Base-by-base conservation (phyloP, 1,140 invertebrate species). In the Pseudomyrmex cubaensis region DNA sequence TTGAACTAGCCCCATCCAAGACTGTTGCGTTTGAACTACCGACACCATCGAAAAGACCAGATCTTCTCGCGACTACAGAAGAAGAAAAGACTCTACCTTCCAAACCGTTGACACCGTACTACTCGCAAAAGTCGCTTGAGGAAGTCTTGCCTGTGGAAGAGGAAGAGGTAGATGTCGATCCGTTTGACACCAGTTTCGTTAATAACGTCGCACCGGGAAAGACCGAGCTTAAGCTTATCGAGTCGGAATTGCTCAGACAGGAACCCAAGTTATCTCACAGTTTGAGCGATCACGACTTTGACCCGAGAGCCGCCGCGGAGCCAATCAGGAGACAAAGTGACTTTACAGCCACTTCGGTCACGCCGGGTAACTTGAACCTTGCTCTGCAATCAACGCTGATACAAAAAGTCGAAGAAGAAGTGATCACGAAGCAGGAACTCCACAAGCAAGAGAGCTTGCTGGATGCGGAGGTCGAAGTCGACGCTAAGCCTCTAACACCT, bases 181-280 rank as follows among this genome's bases (percentile, higher is more conserved):
- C 97, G 0, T 98, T 98, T 91, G 97, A 98, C 91, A 98, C 97
- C 0, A 97, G 97, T 2, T 96, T 97, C 88, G 97, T 97, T 13
- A 94, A 94, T 20, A 95, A 96, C 84, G 95, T 96, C 13, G 93
- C 95, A 59, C 97, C 97, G 3, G 96, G 96, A 7, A 96, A 96
- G 93, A 96, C 96, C 1, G 97, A 98, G 92, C 90, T 97, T 44
- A 96, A 97, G 91, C 91, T 97, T 25, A 94, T 97, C 5, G 97
- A 97, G 85, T 96, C 95, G 50, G 97, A 97, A 90, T 92, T 97
- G 13, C 85, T 95, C 2, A 86, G 90, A 22, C 84, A 93, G 61
- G 87, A 93, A 17, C 44, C 75, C n/a, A 89, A 76, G 63, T 82
- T 83, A 84, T 67, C 94, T 62, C 93, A 93, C 13, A 95, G 94